Percentiles rank a stretch among this genome's conserved stretches.
phyloP scores from a whole-genome alignment of 2,888 invertebrate genomes.

The Thymelicus sylvestris region DNA sequence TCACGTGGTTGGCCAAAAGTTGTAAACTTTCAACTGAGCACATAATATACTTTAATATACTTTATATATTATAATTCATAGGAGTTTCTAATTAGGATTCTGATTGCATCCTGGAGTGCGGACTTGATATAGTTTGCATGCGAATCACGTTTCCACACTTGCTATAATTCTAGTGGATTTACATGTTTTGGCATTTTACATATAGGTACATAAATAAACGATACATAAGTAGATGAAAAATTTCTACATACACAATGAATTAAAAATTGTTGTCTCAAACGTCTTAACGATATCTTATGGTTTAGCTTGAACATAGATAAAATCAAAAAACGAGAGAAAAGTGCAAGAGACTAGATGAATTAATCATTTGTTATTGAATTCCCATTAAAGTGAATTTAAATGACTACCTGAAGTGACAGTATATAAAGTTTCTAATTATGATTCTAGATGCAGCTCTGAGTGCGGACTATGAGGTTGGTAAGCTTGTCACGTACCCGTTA shows the following conservation, averaged over 20 bases:
- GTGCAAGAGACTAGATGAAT: constrained; percentile 1
- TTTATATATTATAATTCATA: constrained; percentile 22
- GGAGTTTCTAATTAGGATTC: constrained; percentile 31
- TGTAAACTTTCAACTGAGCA: not conserved
- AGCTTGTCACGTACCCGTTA: constrained; percentile 69
- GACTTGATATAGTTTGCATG: constrained; percentile 23
- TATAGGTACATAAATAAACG: not conserved
- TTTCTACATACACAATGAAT: not conserved
- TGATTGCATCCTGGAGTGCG: constrained; percentile 17
- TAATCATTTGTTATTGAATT: constrained; percentile 17
- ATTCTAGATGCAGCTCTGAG: constrained; percentile 70
- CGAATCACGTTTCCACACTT: constrained; percentile 27
- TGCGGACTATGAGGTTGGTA: constrained; percentile 67
- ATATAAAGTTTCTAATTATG: constrained; percentile 60
- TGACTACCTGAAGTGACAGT: constrained; percentile 20
- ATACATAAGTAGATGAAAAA: not conserved
- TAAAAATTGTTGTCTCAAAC: not conserved
- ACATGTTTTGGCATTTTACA: constrained; percentile 26
- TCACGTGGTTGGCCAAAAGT: not conserved
- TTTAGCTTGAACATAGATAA: not conserved
- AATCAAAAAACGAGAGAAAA: not conserved
- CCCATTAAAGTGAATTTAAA: constrained; percentile 1
- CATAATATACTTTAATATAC: not conserved
- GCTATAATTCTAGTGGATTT: constrained; percentile 17
- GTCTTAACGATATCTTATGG: not conserved